Conservation (phyloP, 2,797 vertebrate species). For the Chrysolophus pictus region DNA sequence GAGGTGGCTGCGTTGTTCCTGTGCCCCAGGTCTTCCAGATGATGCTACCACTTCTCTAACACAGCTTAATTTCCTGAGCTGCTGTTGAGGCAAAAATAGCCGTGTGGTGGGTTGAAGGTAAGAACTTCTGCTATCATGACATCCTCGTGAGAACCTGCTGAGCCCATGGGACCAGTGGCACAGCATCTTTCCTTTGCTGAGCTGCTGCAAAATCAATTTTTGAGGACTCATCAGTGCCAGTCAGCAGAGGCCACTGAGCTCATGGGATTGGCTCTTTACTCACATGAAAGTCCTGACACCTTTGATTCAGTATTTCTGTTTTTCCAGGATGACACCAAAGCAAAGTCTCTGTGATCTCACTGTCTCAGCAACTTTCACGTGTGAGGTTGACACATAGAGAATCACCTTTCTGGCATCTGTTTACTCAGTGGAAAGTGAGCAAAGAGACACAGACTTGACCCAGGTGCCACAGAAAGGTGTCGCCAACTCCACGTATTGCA, state of each 20-base stretch:
- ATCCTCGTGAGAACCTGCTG: conserved; percentile 5
- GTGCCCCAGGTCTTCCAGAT: neutral
- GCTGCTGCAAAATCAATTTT: neutral
- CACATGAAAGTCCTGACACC: conserved; percentile 54
- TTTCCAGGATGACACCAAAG: conserved; percentile 66
- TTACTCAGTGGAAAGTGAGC: conserved; percentile 32
- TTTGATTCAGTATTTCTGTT: conserved; percentile 57
- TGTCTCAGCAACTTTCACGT: conserved; percentile 54
- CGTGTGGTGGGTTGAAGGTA: neutral
- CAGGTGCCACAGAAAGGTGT: neutral
- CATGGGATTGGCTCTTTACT: conserved; percentile 59
- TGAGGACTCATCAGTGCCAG: neutral
- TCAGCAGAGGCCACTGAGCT: conserved; percentile 41
- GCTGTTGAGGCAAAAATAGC: neutral
- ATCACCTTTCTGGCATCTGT: conserved; percentile 21
- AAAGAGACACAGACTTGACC: conserved; percentile 21
- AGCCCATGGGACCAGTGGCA: conserved; percentile 12
- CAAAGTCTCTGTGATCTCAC: conserved; percentile 63
- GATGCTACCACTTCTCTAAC: neutral
- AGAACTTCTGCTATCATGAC: neutral
- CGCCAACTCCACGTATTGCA: neutral
- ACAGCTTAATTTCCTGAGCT: neutral
- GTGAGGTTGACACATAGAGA: conserved; percentile 30
- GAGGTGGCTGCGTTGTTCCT: neutral
- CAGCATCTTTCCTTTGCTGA: conserved; percentile 46